Evolutionary conservation across 2,113 vertebrate genomes (phyloP).

Genomic region (Myotis yumanensis): DNA sequence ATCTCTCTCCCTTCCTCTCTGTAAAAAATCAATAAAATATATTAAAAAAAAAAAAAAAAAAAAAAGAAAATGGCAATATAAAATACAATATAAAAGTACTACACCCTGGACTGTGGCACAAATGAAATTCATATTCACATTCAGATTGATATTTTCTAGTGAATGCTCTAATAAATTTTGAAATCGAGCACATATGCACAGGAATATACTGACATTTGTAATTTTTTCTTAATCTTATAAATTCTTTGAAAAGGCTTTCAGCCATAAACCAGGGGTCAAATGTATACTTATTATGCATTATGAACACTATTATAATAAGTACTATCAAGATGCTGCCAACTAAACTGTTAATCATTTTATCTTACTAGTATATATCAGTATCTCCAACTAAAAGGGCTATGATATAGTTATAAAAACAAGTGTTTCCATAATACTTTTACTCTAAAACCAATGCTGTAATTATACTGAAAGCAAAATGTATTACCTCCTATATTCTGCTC

Average conservation of each 20-base stretch:
- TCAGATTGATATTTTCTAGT: conserved; percentile 15
- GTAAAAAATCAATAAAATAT: no score
- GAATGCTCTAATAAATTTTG: conserved; percentile 10
- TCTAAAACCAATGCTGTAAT: background rate
- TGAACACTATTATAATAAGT: conserved; percentile 21
- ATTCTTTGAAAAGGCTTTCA: conserved; percentile 54
- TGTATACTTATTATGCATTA: background rate
- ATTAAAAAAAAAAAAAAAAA: no score
- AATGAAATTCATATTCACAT: conserved; percentile 42
- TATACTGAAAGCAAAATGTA: conserved; percentile 56
- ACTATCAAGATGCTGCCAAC: background rate
- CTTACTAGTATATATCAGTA: background rate
- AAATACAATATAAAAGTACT: conserved; percentile 42
- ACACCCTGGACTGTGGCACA: background rate
- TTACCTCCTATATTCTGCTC: conserved; percentile 98
- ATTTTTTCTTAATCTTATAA: conserved; percentile 39
- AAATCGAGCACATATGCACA: background rate
- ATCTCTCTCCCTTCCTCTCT: no score
- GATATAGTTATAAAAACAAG: conserved; percentile 24
- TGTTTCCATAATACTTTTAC: conserved; percentile 27
- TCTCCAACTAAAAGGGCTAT: conserved; percentile 23
- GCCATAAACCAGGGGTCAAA: background rate
- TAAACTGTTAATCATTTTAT: conserved; percentile 24
- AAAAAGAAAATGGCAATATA: conserved; percentile 1
- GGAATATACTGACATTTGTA: background rate